Evolutionary conservation across 2,797 vertebrate species (phyloP).

Genomic region (Anabacerthia variegaticeps): DNA sequence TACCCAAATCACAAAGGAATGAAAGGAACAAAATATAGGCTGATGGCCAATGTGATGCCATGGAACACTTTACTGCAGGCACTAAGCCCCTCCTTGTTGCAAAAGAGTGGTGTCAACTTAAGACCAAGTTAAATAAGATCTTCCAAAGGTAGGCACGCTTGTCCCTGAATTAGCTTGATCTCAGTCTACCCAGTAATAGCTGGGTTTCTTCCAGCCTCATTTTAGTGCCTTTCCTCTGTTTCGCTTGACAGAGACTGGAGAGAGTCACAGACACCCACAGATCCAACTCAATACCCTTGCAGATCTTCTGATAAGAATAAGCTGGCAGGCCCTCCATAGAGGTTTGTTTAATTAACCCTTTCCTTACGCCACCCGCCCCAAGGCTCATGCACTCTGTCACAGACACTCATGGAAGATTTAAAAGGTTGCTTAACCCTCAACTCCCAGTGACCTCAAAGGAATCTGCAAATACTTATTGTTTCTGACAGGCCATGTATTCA

Average conservation of each 20-base stretch:
- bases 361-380: neutral
- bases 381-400: slow-evolving; percentile 51
- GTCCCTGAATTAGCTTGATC: neutral
- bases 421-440: slow-evolving; percentile 26
- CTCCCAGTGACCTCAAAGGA: slow-evolving; percentile 37
- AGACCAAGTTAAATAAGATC: neutral
- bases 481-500: slow-evolving; percentile 31
- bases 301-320: neutral
- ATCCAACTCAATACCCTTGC: neutral
- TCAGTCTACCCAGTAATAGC: neutral
- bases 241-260: slow-evolving; percentile 45
- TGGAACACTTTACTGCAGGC: neutral
- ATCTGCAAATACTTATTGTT: slow-evolving; percentile 43
- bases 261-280: slow-evolving; percentile 49
- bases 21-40: neutral
- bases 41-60: rapidly evolving
- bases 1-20: neutral
- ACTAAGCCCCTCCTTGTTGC: neutral
- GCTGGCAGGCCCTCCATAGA: rapidly evolving
- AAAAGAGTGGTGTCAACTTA: neutral
- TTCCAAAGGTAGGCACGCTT: neutral
- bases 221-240: neutral
- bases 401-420: slow-evolving; percentile 12
- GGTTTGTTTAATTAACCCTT: slow-evolving; percentile 51
- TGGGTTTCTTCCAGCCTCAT: neutral